Evolutionary conservation across 2,797 vertebrate genomes (phyloP).

Genomic region (Coranthus polyacanthus): DNA sequence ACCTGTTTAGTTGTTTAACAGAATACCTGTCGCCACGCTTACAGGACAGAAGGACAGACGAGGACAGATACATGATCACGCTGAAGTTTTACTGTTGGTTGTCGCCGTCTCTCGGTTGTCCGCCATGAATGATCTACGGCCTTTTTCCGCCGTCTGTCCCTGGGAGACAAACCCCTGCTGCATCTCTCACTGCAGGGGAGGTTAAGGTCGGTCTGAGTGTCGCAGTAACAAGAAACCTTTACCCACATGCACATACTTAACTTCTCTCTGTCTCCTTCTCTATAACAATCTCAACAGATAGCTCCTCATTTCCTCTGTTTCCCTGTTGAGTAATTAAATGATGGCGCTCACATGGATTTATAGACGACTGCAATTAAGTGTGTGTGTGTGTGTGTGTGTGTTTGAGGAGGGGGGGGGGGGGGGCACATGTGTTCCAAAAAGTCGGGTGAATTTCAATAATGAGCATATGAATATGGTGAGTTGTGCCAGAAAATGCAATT

Average conservation of each 20-base stretch:
- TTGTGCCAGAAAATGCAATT: slow-evolving; percentile 51
- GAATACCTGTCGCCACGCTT: neutral
- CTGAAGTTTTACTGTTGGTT: slow-evolving; percentile 2
- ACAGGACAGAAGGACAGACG: neutral
- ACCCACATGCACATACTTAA: slow-evolving; percentile 16
- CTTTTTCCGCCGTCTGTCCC: neutral
- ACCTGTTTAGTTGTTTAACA: no score
- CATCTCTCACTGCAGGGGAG: neutral
- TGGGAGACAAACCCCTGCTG: neutral
- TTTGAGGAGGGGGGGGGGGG: no score
- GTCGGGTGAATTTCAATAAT: slow-evolving; percentile 58
- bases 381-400: slow-evolving; percentile 8
- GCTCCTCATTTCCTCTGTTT: slow-evolving; percentile 10
- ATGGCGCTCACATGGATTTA: slow-evolving; percentile 20
- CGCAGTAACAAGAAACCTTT: slow-evolving; percentile 36
- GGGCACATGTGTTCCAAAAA: slow-evolving; percentile 18
- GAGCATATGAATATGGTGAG: slow-evolving; percentile 54
- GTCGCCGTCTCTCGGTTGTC: neutral
- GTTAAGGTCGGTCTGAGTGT: slow-evolving; percentile 26
- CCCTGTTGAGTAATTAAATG: slow-evolving; percentile 33
- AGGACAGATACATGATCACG: neutral
- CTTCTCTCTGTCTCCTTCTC: slow-evolving; percentile 4
- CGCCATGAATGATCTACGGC: slow-evolving; percentile 18
- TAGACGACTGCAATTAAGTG: slow-evolving; percentile 22
- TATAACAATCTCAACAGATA: slow-evolving; percentile 12